A percentile compares a stretch with the other conserved stretches of the same genome.
Evolutionary conservation across 2,797 vertebrate genomes (phyloP).

Genomic region (Columba guinea): DNA sequence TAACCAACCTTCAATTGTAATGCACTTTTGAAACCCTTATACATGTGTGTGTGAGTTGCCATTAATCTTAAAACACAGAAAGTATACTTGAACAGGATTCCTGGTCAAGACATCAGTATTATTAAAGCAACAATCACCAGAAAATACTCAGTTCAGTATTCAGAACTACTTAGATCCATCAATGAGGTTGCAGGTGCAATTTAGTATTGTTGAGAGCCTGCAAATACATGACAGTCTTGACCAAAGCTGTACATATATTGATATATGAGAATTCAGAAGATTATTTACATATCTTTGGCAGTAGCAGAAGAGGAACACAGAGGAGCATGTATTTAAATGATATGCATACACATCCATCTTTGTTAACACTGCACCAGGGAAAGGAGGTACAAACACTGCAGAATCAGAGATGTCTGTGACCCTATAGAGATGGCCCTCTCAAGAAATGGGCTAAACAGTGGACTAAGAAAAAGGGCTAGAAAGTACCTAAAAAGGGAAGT

Average conservation of each 20-base stretch:
- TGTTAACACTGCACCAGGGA: not conserved
- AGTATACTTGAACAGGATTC: not conserved
- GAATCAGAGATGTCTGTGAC: not conserved
- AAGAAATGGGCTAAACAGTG: not conserved
- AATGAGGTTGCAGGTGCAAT: not conserved
- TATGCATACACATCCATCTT: not conserved
- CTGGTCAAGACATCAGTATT: not conserved
- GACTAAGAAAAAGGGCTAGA: not conserved
- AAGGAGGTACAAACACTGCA: not conserved
- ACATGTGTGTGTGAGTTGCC: not conserved
- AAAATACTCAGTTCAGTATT: not conserved
- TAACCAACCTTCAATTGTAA: not conserved
- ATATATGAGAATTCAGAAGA: not conserved
- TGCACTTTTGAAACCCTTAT: not conserved
- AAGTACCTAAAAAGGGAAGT: not conserved
- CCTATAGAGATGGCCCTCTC: not conserved
- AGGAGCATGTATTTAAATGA: not conserved
- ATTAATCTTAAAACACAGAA: not conserved
- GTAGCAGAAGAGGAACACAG: not conserved
- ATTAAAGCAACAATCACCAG: not conserved
- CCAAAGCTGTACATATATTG: not conserved
- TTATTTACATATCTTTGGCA: not conserved
- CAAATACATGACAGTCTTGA: not conserved
- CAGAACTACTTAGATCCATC: not conserved
- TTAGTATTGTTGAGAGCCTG: not conserved